Evolutionary conservation across 2,113 vertebrate species (phyloP).

Genomic region (Psittacula cyanocephala): DNA sequence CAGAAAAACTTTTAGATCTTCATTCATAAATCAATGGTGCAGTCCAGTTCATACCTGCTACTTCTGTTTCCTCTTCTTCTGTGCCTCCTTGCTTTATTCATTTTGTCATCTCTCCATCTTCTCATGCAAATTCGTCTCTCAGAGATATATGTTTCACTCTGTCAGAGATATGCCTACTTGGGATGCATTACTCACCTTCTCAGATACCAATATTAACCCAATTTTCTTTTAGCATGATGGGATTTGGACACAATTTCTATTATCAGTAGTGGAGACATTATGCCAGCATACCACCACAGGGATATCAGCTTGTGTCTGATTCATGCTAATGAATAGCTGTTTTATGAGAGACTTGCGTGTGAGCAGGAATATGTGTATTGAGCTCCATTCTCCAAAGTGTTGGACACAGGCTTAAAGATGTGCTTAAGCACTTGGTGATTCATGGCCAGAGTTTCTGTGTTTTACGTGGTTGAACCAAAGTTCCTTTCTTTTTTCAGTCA

Average conservation of each 20-base stretch:
- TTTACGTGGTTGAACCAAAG: neutral
- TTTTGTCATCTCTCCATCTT: neutral
- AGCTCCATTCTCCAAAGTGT: neutral
- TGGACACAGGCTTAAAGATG: neutral
- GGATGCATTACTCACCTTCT: neutral
- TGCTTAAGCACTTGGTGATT: neutral
- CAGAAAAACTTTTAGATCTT: neutral
- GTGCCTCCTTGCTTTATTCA: neutral
- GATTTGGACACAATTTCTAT: neutral
- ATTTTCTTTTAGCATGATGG: neutral
- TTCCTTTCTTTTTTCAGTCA: neutral
- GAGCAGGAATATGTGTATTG: neutral
- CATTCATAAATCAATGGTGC: slow-evolving; percentile 13
- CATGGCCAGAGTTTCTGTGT: neutral
- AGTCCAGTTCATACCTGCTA: neutral
- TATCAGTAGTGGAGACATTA: neutral
- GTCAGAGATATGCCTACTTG: neutral
- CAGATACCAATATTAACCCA: neutral
- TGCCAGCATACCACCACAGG: neutral
- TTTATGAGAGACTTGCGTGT: neutral
- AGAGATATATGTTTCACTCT: neutral
- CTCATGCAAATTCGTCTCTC: neutral
- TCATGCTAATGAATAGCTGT: neutral
- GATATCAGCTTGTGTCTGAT: neutral
- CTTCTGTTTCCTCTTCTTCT: neutral